These are phyloP conservation scores for Leistus spinibarbis DNA, from an alignment of 2,888 invertebrate species.

Conservation along the genomic window DNA sequence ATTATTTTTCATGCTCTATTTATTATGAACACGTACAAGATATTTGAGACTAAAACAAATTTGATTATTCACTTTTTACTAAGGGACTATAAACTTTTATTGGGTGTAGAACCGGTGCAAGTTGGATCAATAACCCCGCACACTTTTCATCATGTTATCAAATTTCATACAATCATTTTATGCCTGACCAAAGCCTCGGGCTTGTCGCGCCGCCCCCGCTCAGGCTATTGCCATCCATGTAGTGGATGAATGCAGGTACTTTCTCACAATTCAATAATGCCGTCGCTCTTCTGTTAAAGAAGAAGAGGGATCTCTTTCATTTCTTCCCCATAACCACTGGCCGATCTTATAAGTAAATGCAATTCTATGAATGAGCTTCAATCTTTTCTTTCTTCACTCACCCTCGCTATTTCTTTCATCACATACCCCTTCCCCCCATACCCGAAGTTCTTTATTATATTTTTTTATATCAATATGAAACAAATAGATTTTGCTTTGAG, in stretches of 20 bases:
- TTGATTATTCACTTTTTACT: background rate
- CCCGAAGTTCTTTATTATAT: slow-evolving; percentile 21
- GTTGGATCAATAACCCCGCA: background rate
- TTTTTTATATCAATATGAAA: slow-evolving; percentile 22
- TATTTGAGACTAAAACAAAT: background rate
- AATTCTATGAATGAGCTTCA: slow-evolving; percentile 22
- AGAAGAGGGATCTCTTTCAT: slow-evolving; percentile 23
- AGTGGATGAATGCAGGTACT: background rate
- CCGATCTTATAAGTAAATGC: slow-evolving; percentile 27
- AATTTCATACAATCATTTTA: background rate
- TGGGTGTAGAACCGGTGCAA: background rate
- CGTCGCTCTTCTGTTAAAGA: background rate
- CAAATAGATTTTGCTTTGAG: slow-evolving; percentile 19
- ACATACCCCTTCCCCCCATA: background rate
- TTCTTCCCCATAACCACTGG: slow-evolving; percentile 8
- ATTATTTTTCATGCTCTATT: background rate
- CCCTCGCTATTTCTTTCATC: background rate
- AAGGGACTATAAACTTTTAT: background rate
- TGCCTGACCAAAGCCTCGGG: background rate
- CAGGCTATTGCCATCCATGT: background rate
- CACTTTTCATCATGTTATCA: background rate
- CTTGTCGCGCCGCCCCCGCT: background rate
- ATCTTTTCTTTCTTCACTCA: background rate
- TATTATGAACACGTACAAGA: background rate
- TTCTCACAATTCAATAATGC: slow-evolving; percentile 5